phyloP scores from a whole-genome alignment of 2,797 vertebrate species.

The Psittacula echo region DNA sequence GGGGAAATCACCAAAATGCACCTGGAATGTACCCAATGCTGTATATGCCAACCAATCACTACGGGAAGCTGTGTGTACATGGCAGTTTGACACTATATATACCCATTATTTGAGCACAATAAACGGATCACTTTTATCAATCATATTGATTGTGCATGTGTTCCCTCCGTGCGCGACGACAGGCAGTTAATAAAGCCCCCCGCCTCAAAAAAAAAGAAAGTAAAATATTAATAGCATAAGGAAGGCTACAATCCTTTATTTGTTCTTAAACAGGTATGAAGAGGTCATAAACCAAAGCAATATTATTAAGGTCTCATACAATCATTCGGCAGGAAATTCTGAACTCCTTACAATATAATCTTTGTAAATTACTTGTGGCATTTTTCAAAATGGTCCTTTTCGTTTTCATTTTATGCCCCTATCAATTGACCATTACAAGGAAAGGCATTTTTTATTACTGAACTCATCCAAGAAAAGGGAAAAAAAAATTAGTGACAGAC shows the following conservation, averaged over 20 bases:
- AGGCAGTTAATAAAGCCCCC: background rate
- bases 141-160: too few species aligned
- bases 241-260: background rate
- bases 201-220: background rate
- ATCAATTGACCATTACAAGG: constrained; percentile 11
- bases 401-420: constrained; percentile 36
- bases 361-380: constrained; percentile 40
- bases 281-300: constrained; percentile 21
- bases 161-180: too few species aligned
- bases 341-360: constrained; percentile 17
- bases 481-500: background rate
- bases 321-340: background rate
- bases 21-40: too few species aligned
- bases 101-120: too few species aligned
- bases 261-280: constrained; percentile 3
- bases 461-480: background rate
- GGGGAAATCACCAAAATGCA: too few species aligned
- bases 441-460: constrained; percentile 30
- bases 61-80: too few species aligned
- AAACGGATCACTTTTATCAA: too few species aligned
- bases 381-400: constrained; percentile 52
- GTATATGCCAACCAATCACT: too few species aligned
- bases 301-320: background rate
- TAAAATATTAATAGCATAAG: background rate
- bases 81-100: too few species aligned